Base-by-base conservation (phyloP, 2,797 vertebrate species). In the Bufotes viridis region DNA sequence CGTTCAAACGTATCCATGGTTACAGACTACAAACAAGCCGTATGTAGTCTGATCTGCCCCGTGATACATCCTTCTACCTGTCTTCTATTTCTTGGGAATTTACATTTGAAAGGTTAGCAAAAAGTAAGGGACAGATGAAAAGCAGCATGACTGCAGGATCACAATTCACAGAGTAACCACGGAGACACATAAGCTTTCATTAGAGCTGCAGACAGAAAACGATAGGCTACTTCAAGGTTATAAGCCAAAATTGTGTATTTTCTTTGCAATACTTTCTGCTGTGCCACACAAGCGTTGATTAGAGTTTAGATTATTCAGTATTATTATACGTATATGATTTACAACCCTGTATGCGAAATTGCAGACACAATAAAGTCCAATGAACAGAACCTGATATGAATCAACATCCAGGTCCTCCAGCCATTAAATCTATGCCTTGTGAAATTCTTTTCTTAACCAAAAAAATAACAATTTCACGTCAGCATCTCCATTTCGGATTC, bases 401-500 rank as follows among this genome's bases (percentile, higher is more conserved):
- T 22, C 74, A 22, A 22, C 42, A 1, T 53, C 11, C 49, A 53
- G 20, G 13, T 29, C 29, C 22, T n/a, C 29, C 34, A 15, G 49
- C 51, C 60, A 34, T 61, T 8, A 55, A 42, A 60, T 13, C 4
- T 29, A 60, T 18, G 3, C 11, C 11, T 84, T 8, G 51, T 3
- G 51, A 18, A 67, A 82, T 29, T 18, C 17, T 29, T 22, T 72
- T 12, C 51, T 51, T 58, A 26, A 42, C 69, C 34, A 72, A 42
- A 2, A 17, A 0, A 34, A 74, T 7, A 34, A 42, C 17, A 24
- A 42, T 60, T 84, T 53, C 69, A 49, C 10, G 34, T 18, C 69
- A 22, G 20, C 29, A 75, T 75, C 57, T 84, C 69, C 29, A 26
- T 76, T 82, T 74, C 55, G 63, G 55, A 82, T 82, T 65, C 57